A percentile compares a stretch with the other conserved stretches of the same genome.
Evolutionary conservation across 2,113 vertebrate genomes (phyloP).

Genomic region (Peromyscus polionotus): DNA sequence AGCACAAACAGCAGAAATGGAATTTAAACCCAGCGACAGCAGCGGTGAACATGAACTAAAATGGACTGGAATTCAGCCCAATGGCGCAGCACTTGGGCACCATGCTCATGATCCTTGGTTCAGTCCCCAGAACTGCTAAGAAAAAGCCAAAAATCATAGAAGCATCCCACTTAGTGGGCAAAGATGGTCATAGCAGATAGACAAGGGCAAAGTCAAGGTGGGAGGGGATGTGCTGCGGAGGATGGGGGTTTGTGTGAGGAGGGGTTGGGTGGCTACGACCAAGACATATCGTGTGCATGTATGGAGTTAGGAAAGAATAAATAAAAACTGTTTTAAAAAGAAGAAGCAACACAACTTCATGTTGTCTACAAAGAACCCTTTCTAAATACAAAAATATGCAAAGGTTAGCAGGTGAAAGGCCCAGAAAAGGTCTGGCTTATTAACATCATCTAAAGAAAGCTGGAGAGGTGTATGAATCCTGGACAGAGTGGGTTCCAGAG

Average conservation of each 20-base stretch:
- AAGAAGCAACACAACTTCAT: not conserved
- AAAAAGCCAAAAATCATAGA: not conserved
- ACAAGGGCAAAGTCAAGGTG: not conserved
- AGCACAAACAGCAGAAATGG: not conserved
- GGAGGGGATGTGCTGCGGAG: not conserved
- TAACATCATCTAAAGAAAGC: not conserved
- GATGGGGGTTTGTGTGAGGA: not conserved
- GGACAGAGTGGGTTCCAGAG: not conserved
- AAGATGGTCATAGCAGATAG: not conserved
- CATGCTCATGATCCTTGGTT: not conserved
- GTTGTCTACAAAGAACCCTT: not conserved
- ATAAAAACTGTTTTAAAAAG: not conserved
- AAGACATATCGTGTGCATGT: not conserved
- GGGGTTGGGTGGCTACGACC: not conserved
- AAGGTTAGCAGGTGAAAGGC: not conserved
- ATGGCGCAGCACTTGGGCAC: not conserved
- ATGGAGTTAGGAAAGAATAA: not conserved
- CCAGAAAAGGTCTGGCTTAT: not conserved
- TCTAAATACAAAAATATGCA: not conserved
- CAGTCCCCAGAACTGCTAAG: not conserved
- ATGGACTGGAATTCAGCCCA: not conserved
- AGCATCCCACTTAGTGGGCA: not conserved
- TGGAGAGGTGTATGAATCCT: not conserved
- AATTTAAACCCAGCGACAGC: not conserved
- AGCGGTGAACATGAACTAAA: not conserved